Base-by-base conservation (phyloP, 2,113 vertebrate genomes). In the Tragelaphus strepsiceros region DNA sequence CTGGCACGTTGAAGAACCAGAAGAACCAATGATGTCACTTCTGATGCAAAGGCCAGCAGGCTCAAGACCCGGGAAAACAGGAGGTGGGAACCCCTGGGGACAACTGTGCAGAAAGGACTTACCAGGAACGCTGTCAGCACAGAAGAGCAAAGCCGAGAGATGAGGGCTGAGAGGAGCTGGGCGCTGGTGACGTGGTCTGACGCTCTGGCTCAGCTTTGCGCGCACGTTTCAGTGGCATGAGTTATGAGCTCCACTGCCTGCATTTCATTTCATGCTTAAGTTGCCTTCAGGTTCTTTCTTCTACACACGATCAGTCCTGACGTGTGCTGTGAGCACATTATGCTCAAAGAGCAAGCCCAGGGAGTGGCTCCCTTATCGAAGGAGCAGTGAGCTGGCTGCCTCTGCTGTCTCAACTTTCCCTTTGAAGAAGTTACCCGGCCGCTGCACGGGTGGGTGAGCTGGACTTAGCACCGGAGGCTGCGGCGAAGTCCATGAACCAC, bases 201-300 rank as follows among this genome's bases (percentile, higher is more conserved):
- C 4, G 1, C 17, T 2, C 67, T 24, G 19, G 32, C 81, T 74
- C 88, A n/a, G 14, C 7, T 43, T 35, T 35, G 19, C 71, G 24
- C 51, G 7, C 8, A 94, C 16, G 3, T 88, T 71, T 49, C 15
- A 32, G 17, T 59, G 92, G 32, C 22, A 24, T 49, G 19, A 88
- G 8, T 61, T 91, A 26, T 1, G 30, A 88, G 88, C 39, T 81
- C 35, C 58, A 56, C 49, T 24, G 39, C n/a, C 30, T 19, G 54
- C 61, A 13, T 58, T 87, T 89, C 97, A 87, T 80, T 80, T 74
- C 62, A 5, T 19, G 15, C 39, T 62, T 74, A 74, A 84, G 6
- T 30, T 93, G 87, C 61, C 59, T 93, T 90, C 85, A 22, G 77
- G n/a, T 88, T 54, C 94, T 91, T 67, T 84, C 88, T 95, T 86